Base-by-base conservation (phyloP, 2,888 invertebrate genomes). In the Himalopsyche kuldschensis region DNA sequence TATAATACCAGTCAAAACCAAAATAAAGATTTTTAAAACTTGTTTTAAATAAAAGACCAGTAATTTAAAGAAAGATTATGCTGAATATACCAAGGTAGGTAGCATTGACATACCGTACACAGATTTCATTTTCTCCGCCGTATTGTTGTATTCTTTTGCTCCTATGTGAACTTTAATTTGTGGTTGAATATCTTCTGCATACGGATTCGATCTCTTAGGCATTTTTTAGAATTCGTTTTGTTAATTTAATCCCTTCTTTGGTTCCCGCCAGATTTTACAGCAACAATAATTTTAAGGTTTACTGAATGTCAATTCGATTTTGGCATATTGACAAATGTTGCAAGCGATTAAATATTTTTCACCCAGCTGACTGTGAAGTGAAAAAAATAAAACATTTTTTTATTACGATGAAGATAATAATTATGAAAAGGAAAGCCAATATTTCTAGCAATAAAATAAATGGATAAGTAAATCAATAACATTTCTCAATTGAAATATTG, bases 131-230 rank as follows among this genome's bases (percentile, higher is more conserved):
- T 90, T 88, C 69, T 90, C 89, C 86, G 90, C 89, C 84, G 90
- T 91, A 85, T 91, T 91, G 84, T 91, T 91, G 82, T 90, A 90
- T 87, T 91, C 90, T 87, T 91, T 91, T 4, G 89, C 77, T 41
- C 91, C 89, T 77, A 91, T 88, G 81, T 91, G 90, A 79, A 90
- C 88, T 89, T 92, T 92, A 81, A 90, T 90, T 88, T 92, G 91
- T 8, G 89, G 90, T 31, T 91, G 87, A 86, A 88, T 91, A 86
- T 91, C 91, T 85, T 91, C 91, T 32, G 87, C 86, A 85, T 88
- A 92, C 15, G 91, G 91, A 87, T 92, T 91, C 15, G 90, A 87
- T 86, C 91, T 88, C 87, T 92, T 92, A 35, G 90, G 88, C 91
- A 91, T 91, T 85, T 84, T 86, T 41, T 15, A 41, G 15, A 2